Percentiles rank a stretch among this genome's conserved stretches.
phyloP scores from a whole-genome alignment of 1,140 invertebrate species.

The Popillia japonica region DNA sequence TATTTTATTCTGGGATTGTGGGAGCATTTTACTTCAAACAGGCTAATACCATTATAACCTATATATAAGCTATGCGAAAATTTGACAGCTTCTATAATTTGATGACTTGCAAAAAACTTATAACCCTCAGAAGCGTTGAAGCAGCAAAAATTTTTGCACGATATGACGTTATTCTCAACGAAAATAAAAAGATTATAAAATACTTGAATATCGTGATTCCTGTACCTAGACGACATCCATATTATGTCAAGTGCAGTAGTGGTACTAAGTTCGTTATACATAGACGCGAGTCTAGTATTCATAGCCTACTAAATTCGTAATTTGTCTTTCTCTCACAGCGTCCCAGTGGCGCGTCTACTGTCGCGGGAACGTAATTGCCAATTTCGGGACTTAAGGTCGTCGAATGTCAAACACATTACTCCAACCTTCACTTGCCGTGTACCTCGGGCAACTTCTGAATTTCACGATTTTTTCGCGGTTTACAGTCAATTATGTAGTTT shows the following conservation, averaged over 20 bases:
- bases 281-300: constrained; percentile 40
- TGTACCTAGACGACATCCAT: not conserved
- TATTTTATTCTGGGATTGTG: too few species aligned
- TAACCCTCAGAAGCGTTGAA: not conserved
- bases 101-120: too few species aligned
- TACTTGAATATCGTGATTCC: not conserved
- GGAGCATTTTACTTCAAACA: too few species aligned
- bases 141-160: not conserved
- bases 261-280: not conserved
- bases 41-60: too few species aligned
- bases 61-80: too few species aligned
- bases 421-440: not conserved
- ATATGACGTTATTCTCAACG: not conserved
- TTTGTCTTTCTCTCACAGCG: constrained; percentile 14
- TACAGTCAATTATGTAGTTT: not conserved
- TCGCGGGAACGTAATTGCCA: constrained; percentile 42
- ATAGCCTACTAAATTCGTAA: constrained; percentile 43
- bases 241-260: not conserved
- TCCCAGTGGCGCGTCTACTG: not conserved
- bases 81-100: too few species aligned
- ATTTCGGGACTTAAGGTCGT: constrained; percentile 39
- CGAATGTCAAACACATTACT: not conserved
- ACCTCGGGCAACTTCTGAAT: not conserved
- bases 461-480: not conserved
- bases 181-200: not conserved